Evolutionary conservation across 2,888 invertebrate species (phyloP).

Genomic region (Pocota personata): DNA sequence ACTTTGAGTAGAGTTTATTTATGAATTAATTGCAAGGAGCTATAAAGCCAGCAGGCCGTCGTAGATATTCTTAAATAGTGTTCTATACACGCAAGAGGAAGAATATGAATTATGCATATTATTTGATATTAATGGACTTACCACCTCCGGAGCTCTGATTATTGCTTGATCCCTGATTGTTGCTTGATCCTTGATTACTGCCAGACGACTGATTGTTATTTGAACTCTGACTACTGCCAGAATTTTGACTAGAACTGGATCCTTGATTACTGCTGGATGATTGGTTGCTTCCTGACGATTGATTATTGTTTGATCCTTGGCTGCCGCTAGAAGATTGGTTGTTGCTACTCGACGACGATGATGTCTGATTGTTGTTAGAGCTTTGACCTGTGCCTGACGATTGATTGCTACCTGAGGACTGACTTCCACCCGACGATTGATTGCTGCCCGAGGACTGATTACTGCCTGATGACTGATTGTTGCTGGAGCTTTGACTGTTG

Average conservation of each 20-base stretch:
- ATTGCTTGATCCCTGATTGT: slow-evolving; percentile 27
- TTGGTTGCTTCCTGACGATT: slow-evolving; percentile 49
- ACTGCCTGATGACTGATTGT: slow-evolving; percentile 37
- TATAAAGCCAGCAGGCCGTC: too few relatives aligned
- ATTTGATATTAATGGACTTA: neutral
- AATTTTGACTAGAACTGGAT: slow-evolving; percentile 47
- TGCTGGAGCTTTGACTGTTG: slow-evolving; percentile 3
- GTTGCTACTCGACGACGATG: slow-evolving; percentile 8
- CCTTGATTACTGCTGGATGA: slow-evolving; percentile 65
- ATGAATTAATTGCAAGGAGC: too few relatives aligned
- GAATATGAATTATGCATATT: too few relatives aligned
- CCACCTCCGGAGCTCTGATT: slow-evolving; percentile 19
- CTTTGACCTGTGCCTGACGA: slow-evolving; percentile 46
- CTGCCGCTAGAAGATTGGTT: slow-evolving; percentile 49
- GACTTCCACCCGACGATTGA: neutral
- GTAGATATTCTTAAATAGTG: too few relatives aligned
- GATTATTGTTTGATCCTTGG: slow-evolving; percentile 39
- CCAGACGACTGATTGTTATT: slow-evolving; percentile 52
- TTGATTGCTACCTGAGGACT: neutral
- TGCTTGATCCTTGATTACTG: slow-evolving; percentile 11
- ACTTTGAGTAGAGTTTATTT: too few relatives aligned
- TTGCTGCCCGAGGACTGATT: slow-evolving; percentile 13
- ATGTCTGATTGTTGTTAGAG: neutral
- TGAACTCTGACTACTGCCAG: neutral
- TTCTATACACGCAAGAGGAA: too few relatives aligned